These are phyloP conservation scores for Seriola rivoliana DNA, from an alignment of 2,113 vertebrate genomes.

Conservation along the genomic window DNA sequence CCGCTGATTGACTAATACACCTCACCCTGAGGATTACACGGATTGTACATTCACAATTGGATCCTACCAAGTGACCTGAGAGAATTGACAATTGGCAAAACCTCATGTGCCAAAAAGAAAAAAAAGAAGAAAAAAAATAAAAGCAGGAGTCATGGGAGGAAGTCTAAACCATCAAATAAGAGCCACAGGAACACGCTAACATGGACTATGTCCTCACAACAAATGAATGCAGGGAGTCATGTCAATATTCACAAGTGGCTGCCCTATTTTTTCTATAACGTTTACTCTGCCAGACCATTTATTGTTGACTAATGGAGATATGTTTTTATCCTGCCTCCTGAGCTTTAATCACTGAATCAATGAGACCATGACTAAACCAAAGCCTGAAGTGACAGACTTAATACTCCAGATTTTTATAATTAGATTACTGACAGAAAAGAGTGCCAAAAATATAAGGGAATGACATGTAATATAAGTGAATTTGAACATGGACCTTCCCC, in stretches of 20 bases:
- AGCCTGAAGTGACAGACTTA: slow-evolving; percentile 45
- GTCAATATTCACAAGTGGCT: slow-evolving; percentile 22
- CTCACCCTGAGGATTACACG: slow-evolving; percentile 37
- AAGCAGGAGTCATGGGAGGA: slow-evolving; percentile 21
- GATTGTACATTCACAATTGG: slow-evolving; percentile 51
- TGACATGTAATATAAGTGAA: slow-evolving; percentile 27
- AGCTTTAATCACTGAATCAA: slow-evolving; percentile 55
- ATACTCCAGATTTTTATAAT: slow-evolving; percentile 41
- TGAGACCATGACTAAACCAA: slow-evolving; percentile 49
- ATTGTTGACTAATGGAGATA: slow-evolving; percentile 42
- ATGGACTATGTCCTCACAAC: slow-evolving; percentile 50
- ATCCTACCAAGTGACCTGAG: slow-evolving; percentile 42
- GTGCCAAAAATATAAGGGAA: slow-evolving; percentile 13
- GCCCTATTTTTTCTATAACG: slow-evolving; percentile 12
- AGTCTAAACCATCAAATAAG: slow-evolving; percentile 29
- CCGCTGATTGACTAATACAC: slow-evolving; percentile 41
- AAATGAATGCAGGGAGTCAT: slow-evolving; percentile 51
- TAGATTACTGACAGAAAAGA: slow-evolving; percentile 31
- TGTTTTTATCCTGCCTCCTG: slow-evolving; percentile 24
- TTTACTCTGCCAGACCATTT: slow-evolving; percentile 41
- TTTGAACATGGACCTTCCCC: slow-evolving; percentile 20
- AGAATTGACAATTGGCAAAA: slow-evolving; percentile 46
- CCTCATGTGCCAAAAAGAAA: slow-evolving; percentile 16
- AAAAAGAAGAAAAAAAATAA: slow-evolving; percentile 40
- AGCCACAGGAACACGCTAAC: slow-evolving; percentile 23